phyloP scores from a whole-genome alignment of 2,113 vertebrate species.

The Todiramphus saurophagus region DNA sequence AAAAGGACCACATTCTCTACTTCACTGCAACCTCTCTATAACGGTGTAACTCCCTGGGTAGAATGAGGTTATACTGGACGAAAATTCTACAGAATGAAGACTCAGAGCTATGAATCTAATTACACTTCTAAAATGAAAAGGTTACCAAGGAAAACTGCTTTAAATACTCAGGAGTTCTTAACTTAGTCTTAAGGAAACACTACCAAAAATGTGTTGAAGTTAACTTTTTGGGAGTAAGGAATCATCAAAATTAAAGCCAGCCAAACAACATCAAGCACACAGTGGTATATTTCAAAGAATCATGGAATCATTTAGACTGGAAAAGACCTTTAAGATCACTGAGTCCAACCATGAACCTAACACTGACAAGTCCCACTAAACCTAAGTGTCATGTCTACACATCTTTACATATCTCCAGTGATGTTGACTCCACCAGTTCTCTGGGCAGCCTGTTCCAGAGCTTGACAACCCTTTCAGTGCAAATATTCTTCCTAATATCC shows the following conservation, averaged over 20 bases:
- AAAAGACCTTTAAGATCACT: not conserved
- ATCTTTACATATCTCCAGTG: not conserved
- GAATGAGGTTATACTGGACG: not conserved
- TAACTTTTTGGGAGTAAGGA: not conserved
- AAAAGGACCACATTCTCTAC: not conserved
- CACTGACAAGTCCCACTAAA: not conserved
- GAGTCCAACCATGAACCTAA: not conserved
- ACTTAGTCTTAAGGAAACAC: not conserved
- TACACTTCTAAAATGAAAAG: not conserved
- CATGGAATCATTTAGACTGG: not conserved
- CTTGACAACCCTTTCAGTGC: not conserved
- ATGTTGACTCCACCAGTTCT: not conserved
- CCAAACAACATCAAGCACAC: not conserved
- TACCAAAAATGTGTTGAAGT: not conserved
- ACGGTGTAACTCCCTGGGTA: not conserved
- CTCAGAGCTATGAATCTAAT: not conserved
- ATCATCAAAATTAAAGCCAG: not conserved
- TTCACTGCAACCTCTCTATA: not conserved
- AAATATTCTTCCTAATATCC: not conserved
- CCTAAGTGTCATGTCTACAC: not conserved
- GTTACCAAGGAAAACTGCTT: conserved; percentile 4
- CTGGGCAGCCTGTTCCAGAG: not conserved
- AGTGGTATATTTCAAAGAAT: not conserved
- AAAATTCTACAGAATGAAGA: not conserved
- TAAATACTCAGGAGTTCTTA: not conserved